These are phyloP conservation scores for Brachyistius frenatus DNA, from an alignment of 2,113 vertebrate species.

Conservation along the genomic window DNA sequence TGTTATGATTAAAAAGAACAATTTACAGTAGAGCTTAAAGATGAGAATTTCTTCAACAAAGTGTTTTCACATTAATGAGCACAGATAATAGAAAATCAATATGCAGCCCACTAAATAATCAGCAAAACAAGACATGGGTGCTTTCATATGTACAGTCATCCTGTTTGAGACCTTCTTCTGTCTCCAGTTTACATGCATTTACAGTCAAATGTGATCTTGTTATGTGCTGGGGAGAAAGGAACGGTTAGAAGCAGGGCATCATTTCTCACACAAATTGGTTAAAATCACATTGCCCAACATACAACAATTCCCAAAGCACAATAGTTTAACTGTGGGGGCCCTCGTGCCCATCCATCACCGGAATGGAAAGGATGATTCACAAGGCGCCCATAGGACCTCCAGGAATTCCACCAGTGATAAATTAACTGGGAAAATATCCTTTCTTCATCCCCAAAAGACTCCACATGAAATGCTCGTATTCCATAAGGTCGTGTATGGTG, in stretches of 20 bases:
- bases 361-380: conserved; percentile 66
- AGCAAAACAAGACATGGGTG: conserved; percentile 14
- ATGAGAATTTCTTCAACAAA: neutral
- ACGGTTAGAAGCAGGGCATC: conserved; percentile 28
- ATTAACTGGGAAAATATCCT: conserved; percentile 61
- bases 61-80: conserved; percentile 26
- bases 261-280: conserved; percentile 53
- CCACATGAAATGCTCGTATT: conserved; percentile 22
- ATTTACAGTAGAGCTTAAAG: conserved; percentile 17
- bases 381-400: conserved; percentile 49
- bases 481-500: conserved; percentile 16
- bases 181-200: conserved; percentile 44
- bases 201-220: conserved; percentile 9
- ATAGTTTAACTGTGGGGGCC: conserved; percentile 49
- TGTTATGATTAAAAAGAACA: conserved; percentile 32
- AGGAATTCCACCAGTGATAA: conserved; percentile 61
- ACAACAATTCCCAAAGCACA: conserved; percentile 54
- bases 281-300: conserved; percentile 59
- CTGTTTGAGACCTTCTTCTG: neutral
- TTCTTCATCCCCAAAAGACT: conserved; percentile 34
- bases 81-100: conserved; percentile 13
- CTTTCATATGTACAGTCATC: neutral
- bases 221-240: conserved; percentile 16
- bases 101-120: conserved; percentile 1
- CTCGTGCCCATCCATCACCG: conserved; percentile 60